phyloP scores from a whole-genome alignment of 2,888 invertebrate genomes.

The Invenusta paracnida region DNA sequence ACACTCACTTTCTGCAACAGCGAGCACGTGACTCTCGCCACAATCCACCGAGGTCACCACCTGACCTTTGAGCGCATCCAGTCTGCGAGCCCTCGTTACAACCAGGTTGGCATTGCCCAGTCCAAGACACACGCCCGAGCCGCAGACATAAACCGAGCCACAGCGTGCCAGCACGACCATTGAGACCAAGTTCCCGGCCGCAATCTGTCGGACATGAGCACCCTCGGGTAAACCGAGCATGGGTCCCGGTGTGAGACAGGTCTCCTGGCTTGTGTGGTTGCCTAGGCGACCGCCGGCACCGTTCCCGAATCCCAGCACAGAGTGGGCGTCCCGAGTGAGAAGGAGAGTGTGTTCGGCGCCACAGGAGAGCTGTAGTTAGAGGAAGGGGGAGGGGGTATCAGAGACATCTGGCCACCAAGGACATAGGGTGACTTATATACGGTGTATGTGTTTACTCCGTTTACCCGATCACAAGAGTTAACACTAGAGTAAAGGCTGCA shows the following conservation, averaged over 20 bases:
- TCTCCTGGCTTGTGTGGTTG: not conserved
- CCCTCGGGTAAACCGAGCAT: not conserved
- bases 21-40: not conserved
- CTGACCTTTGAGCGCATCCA: not conserved
- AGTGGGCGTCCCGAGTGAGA: not conserved
- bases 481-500: no score
- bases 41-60: not conserved
- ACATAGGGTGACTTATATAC: no score
- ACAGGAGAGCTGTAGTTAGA: not conserved
- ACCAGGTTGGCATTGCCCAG: not conserved
- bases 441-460: no score
- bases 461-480: no score
- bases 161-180: not conserved
- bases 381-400: not conserved
- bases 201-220: not conserved
- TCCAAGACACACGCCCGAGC: not conserved
- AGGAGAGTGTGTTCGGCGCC: constrained; percentile 24
- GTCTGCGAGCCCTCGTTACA: not conserved
- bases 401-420: no score
- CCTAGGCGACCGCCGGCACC: not conserved
- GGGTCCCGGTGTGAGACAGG: not conserved
- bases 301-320: not conserved
- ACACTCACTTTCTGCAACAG: not conserved
- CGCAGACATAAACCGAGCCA: not conserved
- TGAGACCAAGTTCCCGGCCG: not conserved